phyloP scores from a whole-genome alignment of 35 echinoderm and acorn worm genomes.

The Ophiothrix spiculata region DNA sequence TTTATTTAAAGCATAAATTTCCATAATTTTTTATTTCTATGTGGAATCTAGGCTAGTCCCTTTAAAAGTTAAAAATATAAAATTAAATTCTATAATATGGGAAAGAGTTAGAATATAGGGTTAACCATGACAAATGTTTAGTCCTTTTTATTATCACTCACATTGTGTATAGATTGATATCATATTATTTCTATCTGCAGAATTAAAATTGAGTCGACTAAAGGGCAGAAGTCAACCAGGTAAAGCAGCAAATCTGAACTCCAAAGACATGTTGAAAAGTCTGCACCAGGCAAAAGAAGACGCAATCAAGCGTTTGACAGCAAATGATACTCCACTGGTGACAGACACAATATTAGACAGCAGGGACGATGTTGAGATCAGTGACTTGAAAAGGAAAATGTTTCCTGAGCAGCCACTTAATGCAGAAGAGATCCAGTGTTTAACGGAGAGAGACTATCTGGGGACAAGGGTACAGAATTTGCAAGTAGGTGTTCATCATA shows the following conservation, averaged over 20 bases:
- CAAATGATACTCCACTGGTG: neutral
- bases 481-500: neutral
- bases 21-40: no score
- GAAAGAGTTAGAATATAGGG: no score
- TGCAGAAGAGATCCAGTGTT: conserved; percentile 46
- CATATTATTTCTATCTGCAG: neutral
- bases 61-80: no score
- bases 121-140: no score
- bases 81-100: no score
- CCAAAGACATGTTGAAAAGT: conserved; percentile 37
- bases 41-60: no score
- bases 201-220: conserved; percentile 21
- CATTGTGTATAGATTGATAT: no score
- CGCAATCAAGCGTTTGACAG: conserved; percentile 8
- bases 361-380: conserved; percentile 23
- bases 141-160: no score
- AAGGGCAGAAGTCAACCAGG: conserved; percentile 4
- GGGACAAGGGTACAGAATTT: neutral
- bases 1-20: no score
- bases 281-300: conserved; percentile 35
- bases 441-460: conserved; percentile 57
- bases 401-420: conserved; percentile 64
- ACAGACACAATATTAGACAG: conserved; percentile 3
- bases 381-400: conserved; percentile 55
- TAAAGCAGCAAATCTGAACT: neutral